Percentiles rank a stretch among this genome's conserved stretches.
Conservation (phyloP, 2,888 invertebrate genomes). For the Scaeva pyrastri region DNA sequence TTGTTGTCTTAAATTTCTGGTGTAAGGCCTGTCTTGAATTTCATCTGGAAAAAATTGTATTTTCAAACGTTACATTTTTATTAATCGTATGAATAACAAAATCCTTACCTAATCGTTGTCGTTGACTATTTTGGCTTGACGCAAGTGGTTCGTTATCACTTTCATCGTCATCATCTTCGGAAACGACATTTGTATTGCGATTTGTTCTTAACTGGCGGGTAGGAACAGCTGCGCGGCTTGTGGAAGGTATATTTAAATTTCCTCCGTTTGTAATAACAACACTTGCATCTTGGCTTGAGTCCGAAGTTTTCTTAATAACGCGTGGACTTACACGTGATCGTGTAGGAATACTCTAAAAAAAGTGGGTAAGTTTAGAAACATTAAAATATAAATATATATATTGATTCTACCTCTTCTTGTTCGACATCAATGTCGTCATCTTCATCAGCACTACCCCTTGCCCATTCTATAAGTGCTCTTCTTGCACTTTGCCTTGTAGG, state of each 20-base stretch:
- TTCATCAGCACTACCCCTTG: constrained; percentile 81
- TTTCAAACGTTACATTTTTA: neutral
- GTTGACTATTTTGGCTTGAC: constrained; percentile 79
- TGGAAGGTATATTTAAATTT: constrained; percentile 41
- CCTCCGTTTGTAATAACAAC: constrained; percentile 62
- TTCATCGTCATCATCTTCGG: constrained; percentile 79
- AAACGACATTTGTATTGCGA: constrained; percentile 81
- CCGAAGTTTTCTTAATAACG: constrained; percentile 51
- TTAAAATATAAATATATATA: constrained; percentile 45
- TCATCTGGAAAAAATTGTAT: constrained; percentile 39
- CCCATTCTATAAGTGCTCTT: constrained; percentile 82
- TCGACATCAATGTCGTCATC: constrained; percentile 80
- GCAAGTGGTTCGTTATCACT: constrained; percentile 82
- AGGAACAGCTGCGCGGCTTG: constrained; percentile 38
- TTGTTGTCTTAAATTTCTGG: constrained; percentile 36
- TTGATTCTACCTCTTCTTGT: constrained; percentile 80
- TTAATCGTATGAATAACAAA: neutral
- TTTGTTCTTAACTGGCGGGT: constrained; percentile 82
- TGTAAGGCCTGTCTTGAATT: constrained; percentile 9
- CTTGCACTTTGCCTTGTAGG: constrained; percentile 82
- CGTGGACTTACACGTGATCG: constrained; percentile 54
- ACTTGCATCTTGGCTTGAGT: constrained; percentile 79
- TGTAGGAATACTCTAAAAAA: constrained; percentile 79
- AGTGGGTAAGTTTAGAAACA: neutral
- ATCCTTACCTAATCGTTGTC: constrained; percentile 64